Percentiles rank a stretch among this genome's conserved stretches.
These are phyloP conservation scores for Calonectris borealis DNA, from an alignment of 2,113 vertebrate genomes.

Conservation along the genomic window DNA sequence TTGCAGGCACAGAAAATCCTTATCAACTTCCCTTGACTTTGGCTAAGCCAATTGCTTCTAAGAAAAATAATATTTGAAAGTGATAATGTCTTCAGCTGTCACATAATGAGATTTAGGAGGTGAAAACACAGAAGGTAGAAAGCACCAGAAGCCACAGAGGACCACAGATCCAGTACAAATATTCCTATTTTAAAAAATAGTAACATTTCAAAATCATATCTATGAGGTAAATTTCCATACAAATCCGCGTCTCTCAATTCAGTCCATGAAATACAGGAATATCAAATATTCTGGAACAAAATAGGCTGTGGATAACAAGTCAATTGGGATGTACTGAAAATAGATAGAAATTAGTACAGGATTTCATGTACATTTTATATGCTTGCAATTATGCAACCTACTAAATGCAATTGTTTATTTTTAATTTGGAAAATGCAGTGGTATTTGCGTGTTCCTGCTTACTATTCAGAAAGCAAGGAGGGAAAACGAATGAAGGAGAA, in stretches of 20 bases:
- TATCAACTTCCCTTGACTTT: background rate
- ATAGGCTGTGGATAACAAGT: background rate
- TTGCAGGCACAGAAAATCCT: constrained; percentile 72
- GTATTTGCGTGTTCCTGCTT: background rate
- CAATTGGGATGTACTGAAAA: background rate
- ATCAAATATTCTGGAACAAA: background rate
- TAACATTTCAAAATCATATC: background rate
- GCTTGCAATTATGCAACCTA: background rate
- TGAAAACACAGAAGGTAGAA: background rate
- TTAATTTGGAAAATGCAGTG: background rate
- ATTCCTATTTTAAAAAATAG: background rate
- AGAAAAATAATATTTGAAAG: background rate
- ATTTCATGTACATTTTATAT: background rate
- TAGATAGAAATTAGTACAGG: background rate
- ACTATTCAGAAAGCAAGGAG: background rate
- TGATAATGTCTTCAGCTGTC: background rate
- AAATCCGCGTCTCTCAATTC: background rate
- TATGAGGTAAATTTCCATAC: background rate
- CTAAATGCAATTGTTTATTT: background rate
- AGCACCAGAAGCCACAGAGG: background rate
- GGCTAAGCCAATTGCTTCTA: background rate
- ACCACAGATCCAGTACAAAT: background rate
- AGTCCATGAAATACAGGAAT: background rate
- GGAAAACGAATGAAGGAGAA: background rate
- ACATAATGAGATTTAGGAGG: background rate